These are phyloP conservation scores for Seira sanloemensis DNA, from an alignment of 2,888 invertebrate species.

Conservation along the genomic window DNA sequence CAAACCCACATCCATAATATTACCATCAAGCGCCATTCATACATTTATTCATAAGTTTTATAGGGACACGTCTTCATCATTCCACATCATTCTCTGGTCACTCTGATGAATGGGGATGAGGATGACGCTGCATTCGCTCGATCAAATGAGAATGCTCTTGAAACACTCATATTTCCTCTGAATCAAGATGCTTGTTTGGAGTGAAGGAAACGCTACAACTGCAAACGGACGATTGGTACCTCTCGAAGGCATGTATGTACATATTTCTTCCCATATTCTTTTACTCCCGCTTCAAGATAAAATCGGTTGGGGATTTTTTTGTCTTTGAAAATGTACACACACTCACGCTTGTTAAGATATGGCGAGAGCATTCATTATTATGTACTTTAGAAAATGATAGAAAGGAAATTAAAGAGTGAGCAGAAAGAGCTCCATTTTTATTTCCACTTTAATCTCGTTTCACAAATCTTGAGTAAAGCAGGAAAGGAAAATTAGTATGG, in stretches of 20 bases:
- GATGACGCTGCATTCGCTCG: background rate
- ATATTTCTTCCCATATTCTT: constrained; percentile 23
- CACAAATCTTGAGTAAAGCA: constrained; percentile 48
- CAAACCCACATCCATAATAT: constrained; percentile 54
- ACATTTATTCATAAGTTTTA: constrained; percentile 47
- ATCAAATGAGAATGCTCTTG: background rate
- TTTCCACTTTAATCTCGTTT: constrained; percentile 58
- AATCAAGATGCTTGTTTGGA: background rate
- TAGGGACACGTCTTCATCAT: background rate
- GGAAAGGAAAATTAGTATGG: background rate
- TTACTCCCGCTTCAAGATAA: constrained; percentile 34
- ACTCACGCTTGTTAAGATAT: constrained; percentile 1
- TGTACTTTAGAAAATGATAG: constrained; percentile 17
- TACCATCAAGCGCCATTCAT: constrained; percentile 45
- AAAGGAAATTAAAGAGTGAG: constrained; percentile 22
- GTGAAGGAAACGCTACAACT: background rate
- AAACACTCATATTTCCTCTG: background rate
- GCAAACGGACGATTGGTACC: background rate
- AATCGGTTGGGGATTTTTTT: constrained; percentile 35
- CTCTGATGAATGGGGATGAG: constrained; percentile 3
- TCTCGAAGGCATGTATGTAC: background rate
- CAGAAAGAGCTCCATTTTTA: constrained; percentile 46
- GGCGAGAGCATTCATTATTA: background rate
- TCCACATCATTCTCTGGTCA: background rate
- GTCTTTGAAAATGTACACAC: constrained; percentile 8